These are phyloP conservation scores for Limnephilus lunatus DNA, from an alignment of 2,888 invertebrate species.

Conservation along the genomic window DNA sequence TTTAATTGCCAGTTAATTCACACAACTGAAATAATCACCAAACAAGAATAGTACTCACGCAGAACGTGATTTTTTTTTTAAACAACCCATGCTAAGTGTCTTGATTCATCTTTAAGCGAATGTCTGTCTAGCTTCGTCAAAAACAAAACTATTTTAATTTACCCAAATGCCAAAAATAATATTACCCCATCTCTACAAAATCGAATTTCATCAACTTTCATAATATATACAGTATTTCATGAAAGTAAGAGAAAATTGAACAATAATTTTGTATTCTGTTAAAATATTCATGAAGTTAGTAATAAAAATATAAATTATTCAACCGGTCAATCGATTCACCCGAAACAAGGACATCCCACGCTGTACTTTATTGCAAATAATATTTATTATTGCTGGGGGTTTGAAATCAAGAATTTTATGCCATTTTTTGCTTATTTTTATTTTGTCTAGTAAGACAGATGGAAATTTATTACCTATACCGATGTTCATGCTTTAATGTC, in stretches of 20 bases:
- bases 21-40: too few relatives aligned
- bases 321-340: background rate
- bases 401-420: background rate
- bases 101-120: too few relatives aligned
- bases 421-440: background rate
- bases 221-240: background rate
- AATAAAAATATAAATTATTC: conserved; percentile 2
- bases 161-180: background rate
- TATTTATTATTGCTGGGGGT: background rate
- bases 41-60: too few relatives aligned
- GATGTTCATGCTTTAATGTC: background rate
- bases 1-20: too few relatives aligned
- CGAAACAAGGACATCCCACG: background rate
- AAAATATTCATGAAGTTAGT: background rate
- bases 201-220: too few relatives aligned
- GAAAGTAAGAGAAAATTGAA: background rate
- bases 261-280: background rate
- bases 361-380: background rate
- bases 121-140: background rate
- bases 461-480: background rate
- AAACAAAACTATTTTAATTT: background rate
- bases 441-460: background rate
- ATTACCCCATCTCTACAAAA: background rate
- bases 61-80: too few relatives aligned
- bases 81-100: too few relatives aligned